phyloP scores from a whole-genome alignment of 1,140 invertebrate genomes.

The Carcinoscorpius rotundicauda region DNA sequence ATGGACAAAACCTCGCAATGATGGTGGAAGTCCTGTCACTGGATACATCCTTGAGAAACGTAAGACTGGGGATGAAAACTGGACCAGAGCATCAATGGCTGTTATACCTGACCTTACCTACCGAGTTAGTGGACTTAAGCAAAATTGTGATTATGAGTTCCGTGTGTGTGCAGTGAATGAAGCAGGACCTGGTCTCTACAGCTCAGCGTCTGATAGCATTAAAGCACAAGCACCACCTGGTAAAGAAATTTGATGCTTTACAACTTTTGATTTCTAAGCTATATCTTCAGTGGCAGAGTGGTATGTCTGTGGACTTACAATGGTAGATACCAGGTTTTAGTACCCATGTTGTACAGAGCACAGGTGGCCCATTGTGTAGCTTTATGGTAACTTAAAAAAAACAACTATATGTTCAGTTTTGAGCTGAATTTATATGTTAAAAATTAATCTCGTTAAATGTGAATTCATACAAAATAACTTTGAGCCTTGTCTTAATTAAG shows the following conservation, averaged over 20 bases:
- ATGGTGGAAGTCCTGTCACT: conserved; percentile 84
- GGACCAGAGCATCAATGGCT: conserved; percentile 76
- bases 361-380: too few relatives aligned
- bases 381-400: too few relatives aligned
- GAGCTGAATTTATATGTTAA: too few relatives aligned
- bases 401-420: too few relatives aligned
- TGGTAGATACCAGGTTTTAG: too few relatives aligned
- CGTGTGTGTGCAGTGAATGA: conserved; percentile 66
- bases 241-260: conserved; percentile 25
- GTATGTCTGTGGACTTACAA: too few relatives aligned
- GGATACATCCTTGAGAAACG: conserved; percentile 89
- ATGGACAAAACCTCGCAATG: conserved; percentile 87
- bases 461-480: too few relatives aligned
- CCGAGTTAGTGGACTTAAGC: conserved; percentile 71
- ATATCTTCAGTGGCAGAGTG: too few relatives aligned
- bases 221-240: conserved; percentile 71
- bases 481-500: too few relatives aligned
- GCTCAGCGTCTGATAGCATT: conserved; percentile 86
- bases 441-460: too few relatives aligned
- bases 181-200: conserved; percentile 69
- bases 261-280: too few relatives aligned
- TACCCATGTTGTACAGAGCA: too few relatives aligned
- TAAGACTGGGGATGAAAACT: conserved; percentile 65
- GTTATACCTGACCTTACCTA: conserved; percentile 60
- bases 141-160: conserved; percentile 96